Evolutionary conservation across 2,113 vertebrate genomes (phyloP).

Genomic region (Pseudolaguvia tuberculata): DNA sequence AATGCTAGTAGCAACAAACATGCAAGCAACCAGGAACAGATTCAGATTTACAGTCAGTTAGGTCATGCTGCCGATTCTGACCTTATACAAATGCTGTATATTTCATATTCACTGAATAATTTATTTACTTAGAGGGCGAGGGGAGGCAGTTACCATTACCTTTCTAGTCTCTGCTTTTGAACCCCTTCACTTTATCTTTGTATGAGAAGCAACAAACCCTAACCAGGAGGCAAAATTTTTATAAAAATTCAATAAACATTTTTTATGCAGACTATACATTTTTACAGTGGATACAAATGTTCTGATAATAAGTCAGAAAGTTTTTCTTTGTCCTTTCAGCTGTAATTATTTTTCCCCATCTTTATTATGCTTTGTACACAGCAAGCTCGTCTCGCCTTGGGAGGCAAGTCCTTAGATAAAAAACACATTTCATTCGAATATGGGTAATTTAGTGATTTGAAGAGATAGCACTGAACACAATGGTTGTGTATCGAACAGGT

Average conservation of each 20-base stretch:
- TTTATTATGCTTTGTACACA: background rate
- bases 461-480: background rate
- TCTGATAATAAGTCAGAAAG: constrained; percentile 30
- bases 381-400: background rate
- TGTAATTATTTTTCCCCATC: background rate
- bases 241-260: too few species aligned
- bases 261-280: constrained; percentile 25
- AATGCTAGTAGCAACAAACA: constrained; percentile 39
- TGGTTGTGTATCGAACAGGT: background rate
- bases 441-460: constrained; percentile 10
- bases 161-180: background rate
- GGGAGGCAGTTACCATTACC: too few species aligned
- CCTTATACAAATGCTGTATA: background rate
- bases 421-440: background rate
- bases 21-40: constrained; percentile 40
- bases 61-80: background rate
- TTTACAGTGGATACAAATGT: background rate
- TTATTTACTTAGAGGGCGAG: background rate
- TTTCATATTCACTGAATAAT: constrained; percentile 10
- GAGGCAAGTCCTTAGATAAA: constrained; percentile 3
- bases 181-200: background rate
- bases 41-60: background rate
- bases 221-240: too few species aligned
- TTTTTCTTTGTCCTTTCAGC: constrained; percentile 5
- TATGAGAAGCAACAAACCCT: constrained; percentile 34